A percentile compares a stretch with the other conserved stretches of the same genome.
phyloP scores from a whole-genome alignment of 1,140 invertebrate species.

The Drosophila tani region DNA sequence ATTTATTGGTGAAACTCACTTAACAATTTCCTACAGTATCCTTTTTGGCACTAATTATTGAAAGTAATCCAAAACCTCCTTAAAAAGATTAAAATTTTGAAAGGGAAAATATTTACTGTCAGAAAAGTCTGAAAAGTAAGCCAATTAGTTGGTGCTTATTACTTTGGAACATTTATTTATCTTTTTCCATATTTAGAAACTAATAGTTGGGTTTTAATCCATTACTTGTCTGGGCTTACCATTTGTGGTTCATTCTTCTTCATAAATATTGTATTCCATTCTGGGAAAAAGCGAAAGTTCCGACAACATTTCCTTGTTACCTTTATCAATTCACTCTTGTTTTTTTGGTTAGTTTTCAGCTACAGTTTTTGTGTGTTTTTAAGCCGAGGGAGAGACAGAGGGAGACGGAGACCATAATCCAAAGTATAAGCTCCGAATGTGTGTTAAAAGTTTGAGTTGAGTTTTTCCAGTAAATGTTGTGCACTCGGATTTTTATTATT shows the following conservation, averaged over 20 bases:
- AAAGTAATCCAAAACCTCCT: neutral
- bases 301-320: slow-evolving; percentile 11
- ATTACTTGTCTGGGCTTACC: neutral
- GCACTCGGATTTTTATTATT: slow-evolving; percentile 8
- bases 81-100: neutral
- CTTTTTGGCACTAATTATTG: neutral
- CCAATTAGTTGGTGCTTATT: slow-evolving; percentile 1
- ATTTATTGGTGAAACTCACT: too few species aligned
- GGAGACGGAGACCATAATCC: slow-evolving; percentile 1
- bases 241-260: neutral
- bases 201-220: neutral
- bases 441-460: slow-evolving; percentile 22
- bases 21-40: too few species aligned
- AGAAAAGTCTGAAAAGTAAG: neutral
- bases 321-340: slow-evolving; percentile 17
- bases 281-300: neutral
- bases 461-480: slow-evolving; percentile 7
- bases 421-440: slow-evolving; percentile 18
- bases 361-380: neutral
- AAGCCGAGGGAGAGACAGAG: neutral
- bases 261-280: neutral
- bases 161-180: neutral
- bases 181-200: neutral
- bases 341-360: slow-evolving; percentile 3
- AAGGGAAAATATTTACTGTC: neutral